Percentiles rank a stretch among this genome's conserved stretches.
phyloP scores from a whole-genome alignment of 2,888 invertebrate species.

The Boloria selene region DNA sequence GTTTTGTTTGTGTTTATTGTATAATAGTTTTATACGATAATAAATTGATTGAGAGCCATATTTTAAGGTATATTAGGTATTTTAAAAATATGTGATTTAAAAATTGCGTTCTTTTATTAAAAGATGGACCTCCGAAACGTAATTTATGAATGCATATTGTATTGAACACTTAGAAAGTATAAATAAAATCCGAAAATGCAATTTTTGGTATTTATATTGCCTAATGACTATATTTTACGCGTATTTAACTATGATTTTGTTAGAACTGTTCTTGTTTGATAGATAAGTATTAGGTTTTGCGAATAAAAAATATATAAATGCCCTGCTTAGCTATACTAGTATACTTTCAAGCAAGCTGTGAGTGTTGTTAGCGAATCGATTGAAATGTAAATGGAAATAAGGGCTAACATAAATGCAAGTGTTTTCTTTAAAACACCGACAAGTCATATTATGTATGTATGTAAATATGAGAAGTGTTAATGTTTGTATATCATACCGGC shows the following conservation, averaged over 20 bases:
- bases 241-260: not conserved
- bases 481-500: constrained; percentile 61
- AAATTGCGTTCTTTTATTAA: constrained; percentile 23
- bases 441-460: constrained; percentile 55
- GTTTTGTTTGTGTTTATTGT: constrained; percentile 76
- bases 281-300: not conserved
- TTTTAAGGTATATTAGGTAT: constrained; percentile 41
- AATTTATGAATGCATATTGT: not conserved
- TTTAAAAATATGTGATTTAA: constrained; percentile 35
- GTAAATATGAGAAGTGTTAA: constrained; percentile 73
- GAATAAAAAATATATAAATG: not conserved
- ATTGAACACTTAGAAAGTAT: not conserved
- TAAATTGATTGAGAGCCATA: constrained; percentile 43
- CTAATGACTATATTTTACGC: not conserved
- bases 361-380: not conserved
- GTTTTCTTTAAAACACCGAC: constrained; percentile 20
- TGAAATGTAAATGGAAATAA: not conserved
- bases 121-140: constrained; percentile 14
- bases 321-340: not conserved
- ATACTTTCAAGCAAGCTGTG: not conserved
- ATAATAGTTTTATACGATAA: constrained; percentile 64
- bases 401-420: constrained; percentile 19
- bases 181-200: constrained; percentile 4
- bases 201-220: constrained; percentile 12
- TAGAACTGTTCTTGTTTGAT: not conserved